A percentile compares a stretch with the other conserved stretches of the same genome.
Evolutionary conservation across 2,797 vertebrate species (phyloP).

Genomic region (Fratercula arctica): DNA sequence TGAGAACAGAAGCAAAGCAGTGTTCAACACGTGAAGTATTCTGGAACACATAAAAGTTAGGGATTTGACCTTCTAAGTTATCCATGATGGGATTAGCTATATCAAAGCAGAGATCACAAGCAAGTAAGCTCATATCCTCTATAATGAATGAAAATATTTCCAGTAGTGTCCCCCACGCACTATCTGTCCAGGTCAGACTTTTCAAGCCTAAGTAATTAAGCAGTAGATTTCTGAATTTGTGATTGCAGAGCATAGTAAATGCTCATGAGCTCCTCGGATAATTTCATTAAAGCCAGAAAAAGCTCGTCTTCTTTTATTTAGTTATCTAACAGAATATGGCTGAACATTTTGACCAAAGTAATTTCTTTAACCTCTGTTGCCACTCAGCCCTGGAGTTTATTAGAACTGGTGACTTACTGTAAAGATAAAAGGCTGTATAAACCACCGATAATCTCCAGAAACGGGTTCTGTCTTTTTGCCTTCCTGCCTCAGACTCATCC

Average conservation of each 20-base stretch:
- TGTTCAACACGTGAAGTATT: background rate
- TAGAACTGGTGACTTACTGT: background rate
- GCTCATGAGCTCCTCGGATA: background rate
- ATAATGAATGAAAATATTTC: conserved; percentile 9
- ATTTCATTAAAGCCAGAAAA: background rate
- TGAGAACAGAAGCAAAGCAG: background rate
- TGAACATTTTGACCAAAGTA: background rate
- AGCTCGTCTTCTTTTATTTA: background rate
- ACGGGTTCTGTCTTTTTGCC: background rate
- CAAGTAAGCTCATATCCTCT: conserved; percentile 9
- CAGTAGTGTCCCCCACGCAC: background rate
- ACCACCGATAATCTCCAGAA: background rate
- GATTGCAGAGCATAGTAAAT: background rate
- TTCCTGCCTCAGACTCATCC: background rate
- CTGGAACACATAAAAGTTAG: background rate
- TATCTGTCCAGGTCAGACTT: background rate
- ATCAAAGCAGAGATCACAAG: conserved; percentile 46
- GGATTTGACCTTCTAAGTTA: conserved; percentile 17
- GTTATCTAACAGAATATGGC: background rate
- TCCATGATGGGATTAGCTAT: background rate
- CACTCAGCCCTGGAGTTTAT: background rate
- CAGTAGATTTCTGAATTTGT: background rate
- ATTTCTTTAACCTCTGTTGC: background rate
- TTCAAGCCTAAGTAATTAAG: background rate
- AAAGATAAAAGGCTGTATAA: background rate